Base-by-base conservation (phyloP, 1,140 invertebrate genomes). In the Scaptomyza hsui region DNA sequence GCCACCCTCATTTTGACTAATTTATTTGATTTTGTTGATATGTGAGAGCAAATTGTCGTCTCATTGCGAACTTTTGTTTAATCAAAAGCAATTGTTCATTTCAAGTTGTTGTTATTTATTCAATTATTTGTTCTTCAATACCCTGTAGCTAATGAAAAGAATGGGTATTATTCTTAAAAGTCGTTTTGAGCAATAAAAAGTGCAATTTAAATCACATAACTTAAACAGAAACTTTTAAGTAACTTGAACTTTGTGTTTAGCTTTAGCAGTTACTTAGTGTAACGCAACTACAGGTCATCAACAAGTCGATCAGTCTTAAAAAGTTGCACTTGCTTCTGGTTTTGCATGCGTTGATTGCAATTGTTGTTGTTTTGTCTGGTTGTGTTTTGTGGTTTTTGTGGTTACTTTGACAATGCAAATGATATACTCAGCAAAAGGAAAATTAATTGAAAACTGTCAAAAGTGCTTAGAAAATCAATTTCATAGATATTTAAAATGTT, bases 61-160 rank as follows among this genome's bases (percentile, higher is more conserved):
- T 70, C 74, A 76, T 70, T 51, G 68, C 75, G 75, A 75, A 64
- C 78, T 55, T 88, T 88, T 88, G 82, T 88, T 88, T 88, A 88
- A 88, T 88, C 82, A 88, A 88, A 86, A 72, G 71, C 82, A 88
- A 88, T 88, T 88, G 82, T 88, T 81, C 78, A 82, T 68, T 81
- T 78, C 75, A 82, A 68, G 72, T 78, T 74, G 62, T 53, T 16
- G 49, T 21, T 71, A 32, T 68, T 73, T 69, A 67, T 56, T 57
- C 62, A 70, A 48, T 70, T 70, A 55, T 61, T 52, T 45, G 29
- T 37, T 26, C 5, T 16, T n/a, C 5, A 3, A 63, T 63, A 70
- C 65, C 48, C 65, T 53, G 13, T 39, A 53, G 3, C 0, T 10
- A 9, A 10, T 1, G 19, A 26, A 7, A 13, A 10, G 1, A 16